Conservation (phyloP, 2,113 vertebrate genomes). For the Silurus glanis region DNA sequence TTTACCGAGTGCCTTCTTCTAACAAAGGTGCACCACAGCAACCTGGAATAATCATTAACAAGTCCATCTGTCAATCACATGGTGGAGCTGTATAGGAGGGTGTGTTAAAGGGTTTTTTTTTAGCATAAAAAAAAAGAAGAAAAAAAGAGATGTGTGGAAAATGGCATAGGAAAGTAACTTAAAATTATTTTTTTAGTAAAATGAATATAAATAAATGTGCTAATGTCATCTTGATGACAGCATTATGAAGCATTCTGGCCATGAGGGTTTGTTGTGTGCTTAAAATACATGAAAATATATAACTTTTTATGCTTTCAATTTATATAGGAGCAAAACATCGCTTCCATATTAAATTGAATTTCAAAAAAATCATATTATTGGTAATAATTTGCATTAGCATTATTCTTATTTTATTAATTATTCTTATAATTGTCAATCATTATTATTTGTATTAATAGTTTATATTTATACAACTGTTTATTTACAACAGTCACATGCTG, state of each 20-base stretch:
- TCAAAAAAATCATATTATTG: too few relatives aligned
- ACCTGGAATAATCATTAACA: constrained; percentile 56
- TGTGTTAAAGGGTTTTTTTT: constrained; percentile 4
- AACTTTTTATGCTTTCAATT: too few relatives aligned
- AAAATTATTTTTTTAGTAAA: neutral
- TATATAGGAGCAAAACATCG: too few relatives aligned
- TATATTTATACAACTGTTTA: neutral
- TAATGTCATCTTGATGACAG: neutral
- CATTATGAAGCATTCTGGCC: neutral
- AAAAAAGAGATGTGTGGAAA: neutral
- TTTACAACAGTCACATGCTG: neutral
- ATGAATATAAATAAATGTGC: neutral
- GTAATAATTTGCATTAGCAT: too few relatives aligned
- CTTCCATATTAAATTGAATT: too few relatives aligned
- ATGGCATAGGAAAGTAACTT: neutral
- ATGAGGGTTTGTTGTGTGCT: neutral
- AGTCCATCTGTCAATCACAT: constrained; percentile 34
- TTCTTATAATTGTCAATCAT: too few relatives aligned
- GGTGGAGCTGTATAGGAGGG: neutral
- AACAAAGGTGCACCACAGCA: constrained; percentile 43
- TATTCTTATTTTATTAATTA: too few relatives aligned
- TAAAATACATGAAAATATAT: too few relatives aligned
- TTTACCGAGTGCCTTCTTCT: constrained; percentile 18
- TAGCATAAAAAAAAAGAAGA: neutral
- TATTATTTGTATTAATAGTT: too few relatives aligned